Evolutionary conservation across 2,113 vertebrate species (phyloP).

Genomic region (Sphyrna mokarran): DNA sequence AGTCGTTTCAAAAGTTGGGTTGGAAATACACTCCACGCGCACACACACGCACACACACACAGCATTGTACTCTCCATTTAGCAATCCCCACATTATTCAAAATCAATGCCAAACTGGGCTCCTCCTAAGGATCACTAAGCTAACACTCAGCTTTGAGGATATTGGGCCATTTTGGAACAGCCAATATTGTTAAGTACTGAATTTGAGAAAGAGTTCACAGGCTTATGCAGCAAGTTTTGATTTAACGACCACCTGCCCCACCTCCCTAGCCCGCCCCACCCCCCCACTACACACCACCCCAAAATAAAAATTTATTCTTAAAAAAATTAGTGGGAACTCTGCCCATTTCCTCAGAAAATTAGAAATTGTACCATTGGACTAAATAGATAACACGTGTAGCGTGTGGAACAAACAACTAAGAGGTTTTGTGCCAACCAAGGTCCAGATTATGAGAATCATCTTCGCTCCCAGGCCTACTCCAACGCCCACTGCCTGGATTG

Average conservation of each 20-base stretch:
- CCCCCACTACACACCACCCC: neutral
- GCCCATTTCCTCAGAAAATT: neutral
- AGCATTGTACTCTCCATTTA: neutral
- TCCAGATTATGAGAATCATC: neutral
- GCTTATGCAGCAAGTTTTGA: conserved; percentile 1
- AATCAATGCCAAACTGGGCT: neutral
- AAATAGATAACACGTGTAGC: neutral
- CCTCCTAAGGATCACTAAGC: neutral
- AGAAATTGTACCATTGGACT: conserved; percentile 24
- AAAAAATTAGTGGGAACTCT: neutral
- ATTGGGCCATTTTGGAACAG: neutral
- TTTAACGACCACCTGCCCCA: neutral
- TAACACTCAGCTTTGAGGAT: neutral
- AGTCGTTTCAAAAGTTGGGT: neutral
- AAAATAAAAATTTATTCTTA: neutral
- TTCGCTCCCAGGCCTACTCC: neutral
- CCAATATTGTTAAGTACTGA: neutral
- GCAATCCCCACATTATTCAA: neutral
- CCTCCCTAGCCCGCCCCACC: too few relatives aligned
- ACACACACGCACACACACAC: neutral
- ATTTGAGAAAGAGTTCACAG: neutral
- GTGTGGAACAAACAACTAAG: conserved; percentile 7
- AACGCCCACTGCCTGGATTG: neutral
- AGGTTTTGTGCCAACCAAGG: neutral
- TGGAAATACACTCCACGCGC: neutral